Percentiles rank a stretch among this genome's conserved stretches.
Evolutionary conservation across 2,113 vertebrate genomes (phyloP).

Genomic region (Perognathus longimembris): DNA sequence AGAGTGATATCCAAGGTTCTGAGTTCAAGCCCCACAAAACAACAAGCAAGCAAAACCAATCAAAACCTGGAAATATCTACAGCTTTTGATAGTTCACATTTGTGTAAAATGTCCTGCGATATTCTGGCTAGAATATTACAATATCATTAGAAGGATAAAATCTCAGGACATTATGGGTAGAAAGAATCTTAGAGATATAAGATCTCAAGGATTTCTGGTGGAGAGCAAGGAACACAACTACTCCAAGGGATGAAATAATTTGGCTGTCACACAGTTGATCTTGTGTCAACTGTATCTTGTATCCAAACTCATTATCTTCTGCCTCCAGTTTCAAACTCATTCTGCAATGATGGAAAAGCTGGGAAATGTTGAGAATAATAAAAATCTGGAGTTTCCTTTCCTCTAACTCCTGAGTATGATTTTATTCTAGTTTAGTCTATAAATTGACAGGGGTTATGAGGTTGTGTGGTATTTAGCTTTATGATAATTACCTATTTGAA

Average conservation of each 20-base stretch:
- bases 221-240: not conserved
- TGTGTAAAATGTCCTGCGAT: not conserved
- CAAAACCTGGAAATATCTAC: too few relatives aligned
- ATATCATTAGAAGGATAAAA: not conserved
- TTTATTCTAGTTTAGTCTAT: constrained; percentile 53
- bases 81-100: too few relatives aligned
- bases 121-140: not conserved
- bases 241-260: not conserved
- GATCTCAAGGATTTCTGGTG: not conserved
- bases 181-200: not conserved
- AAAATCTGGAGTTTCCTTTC: constrained; percentile 68
- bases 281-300: not conserved
- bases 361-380: constrained; percentile 56
- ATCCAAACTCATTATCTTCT: constrained; percentile 43
- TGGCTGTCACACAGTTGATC: not conserved
- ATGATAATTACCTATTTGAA: constrained; percentile 82
- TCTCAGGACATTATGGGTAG: not conserved
- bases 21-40: too few relatives aligned
- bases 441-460: constrained; percentile 70
- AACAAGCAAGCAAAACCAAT: too few relatives aligned
- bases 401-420: constrained; percentile 58
- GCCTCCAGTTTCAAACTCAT: constrained; percentile 36
- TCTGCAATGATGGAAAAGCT: not conserved
- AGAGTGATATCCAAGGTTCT: too few relatives aligned
- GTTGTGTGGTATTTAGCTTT: constrained; percentile 73